Evolutionary conservation across 1,140 invertebrate species (phyloP).

Genomic region (Hetaerina americana): DNA sequence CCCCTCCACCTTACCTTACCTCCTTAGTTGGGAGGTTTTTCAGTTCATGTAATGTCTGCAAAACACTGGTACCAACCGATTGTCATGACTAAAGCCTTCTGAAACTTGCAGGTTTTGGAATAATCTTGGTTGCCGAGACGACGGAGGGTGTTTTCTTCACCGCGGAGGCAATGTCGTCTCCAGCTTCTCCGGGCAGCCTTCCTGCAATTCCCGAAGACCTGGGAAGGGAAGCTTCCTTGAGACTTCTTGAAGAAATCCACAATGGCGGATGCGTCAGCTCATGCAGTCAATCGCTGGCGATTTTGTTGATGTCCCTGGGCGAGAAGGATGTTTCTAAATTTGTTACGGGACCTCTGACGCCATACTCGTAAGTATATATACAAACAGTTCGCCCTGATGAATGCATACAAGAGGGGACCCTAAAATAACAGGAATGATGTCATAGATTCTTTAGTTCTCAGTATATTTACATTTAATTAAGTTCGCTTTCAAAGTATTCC

Average conservation of each 20-base stretch:
- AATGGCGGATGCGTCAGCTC: conserved; percentile 87
- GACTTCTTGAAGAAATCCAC: conserved; percentile 81
- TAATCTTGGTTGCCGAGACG: conserved; percentile 83
- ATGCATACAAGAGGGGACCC: no score
- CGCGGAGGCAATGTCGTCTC: conserved; percentile 43
- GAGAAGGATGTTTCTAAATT: conserved; percentile 94
- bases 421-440: no score
- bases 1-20: no score
- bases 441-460: no score
- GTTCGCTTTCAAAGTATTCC: no score
- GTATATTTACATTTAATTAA: no score
- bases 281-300: conserved; percentile 68
- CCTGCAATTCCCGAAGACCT: conserved; percentile 79
- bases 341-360: conserved; percentile 53
- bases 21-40: no score
- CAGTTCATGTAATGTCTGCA: no score
- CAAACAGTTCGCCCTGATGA: no score
- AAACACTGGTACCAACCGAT: no score
- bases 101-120: conserved; percentile 67
- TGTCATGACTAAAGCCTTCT: no score
- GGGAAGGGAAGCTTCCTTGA: conserved; percentile 64
- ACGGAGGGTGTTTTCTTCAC: conserved; percentile 69
- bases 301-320: conserved; percentile 83
- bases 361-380: conserved; percentile 50
- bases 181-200: conserved; percentile 30